phyloP scores from a whole-genome alignment of 1,140 invertebrate genomes.

The Drosophila grimshawi region DNA sequence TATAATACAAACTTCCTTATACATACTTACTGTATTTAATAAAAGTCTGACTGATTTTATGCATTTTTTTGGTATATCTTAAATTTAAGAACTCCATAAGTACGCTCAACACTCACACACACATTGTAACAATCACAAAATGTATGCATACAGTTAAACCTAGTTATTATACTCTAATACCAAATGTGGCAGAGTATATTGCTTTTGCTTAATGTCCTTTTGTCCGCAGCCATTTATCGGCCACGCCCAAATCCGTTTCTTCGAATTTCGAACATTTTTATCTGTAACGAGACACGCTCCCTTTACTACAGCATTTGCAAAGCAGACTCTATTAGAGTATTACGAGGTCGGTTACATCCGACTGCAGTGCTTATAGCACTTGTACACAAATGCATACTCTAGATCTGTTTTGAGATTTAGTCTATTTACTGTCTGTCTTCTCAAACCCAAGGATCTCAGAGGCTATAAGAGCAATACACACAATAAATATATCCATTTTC shows the following conservation, averaged over 20 bases:
- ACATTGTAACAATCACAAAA: neutral
- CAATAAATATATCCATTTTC: too few relatives aligned
- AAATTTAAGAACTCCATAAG: constrained; percentile 31
- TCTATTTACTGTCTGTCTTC: neutral
- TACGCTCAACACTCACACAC: constrained; percentile 42
- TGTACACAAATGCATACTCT: too few relatives aligned
- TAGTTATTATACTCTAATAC: constrained; percentile 5
- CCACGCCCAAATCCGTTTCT: too few relatives aligned
- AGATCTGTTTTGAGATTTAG: too few relatives aligned
- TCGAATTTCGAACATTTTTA: too few relatives aligned
- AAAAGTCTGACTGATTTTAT: constrained; percentile 79
- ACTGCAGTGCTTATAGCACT: too few relatives aligned
- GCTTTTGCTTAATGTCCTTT: neutral
- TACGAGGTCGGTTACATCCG: too few relatives aligned
- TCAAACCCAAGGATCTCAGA: neutral
- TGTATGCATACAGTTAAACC: constrained; percentile 34
- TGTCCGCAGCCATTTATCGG: neutral
- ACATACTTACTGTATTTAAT: constrained; percentile 59
- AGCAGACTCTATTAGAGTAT: too few relatives aligned
- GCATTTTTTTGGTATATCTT: constrained; percentile 56
- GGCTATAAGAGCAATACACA: neutral
- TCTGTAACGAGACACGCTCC: too few relatives aligned
- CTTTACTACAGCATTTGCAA: too few relatives aligned
- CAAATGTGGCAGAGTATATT: too few relatives aligned
- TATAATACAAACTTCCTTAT: constrained; percentile 22